These are phyloP conservation scores for Leucoraja ocellata DNA, from an alignment of 2,797 vertebrate genomes.

Conservation along the genomic window DNA sequence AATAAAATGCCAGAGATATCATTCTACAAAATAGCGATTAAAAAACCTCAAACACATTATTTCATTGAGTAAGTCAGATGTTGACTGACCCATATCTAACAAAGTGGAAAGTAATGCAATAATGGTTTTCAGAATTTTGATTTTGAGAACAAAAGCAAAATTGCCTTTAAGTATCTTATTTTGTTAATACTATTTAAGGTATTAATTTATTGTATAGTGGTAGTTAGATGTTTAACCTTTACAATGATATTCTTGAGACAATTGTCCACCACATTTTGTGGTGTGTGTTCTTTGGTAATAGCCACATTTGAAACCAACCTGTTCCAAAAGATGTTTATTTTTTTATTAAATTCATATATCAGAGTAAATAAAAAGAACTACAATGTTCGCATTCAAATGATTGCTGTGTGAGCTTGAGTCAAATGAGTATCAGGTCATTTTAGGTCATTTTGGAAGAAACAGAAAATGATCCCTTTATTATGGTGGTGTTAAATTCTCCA, in stretches of 20 bases:
- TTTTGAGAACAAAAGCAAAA: neutral
- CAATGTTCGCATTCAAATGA: neutral
- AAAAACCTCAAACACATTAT: neutral
- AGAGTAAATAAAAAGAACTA: neutral
- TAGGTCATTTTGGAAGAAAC: neutral
- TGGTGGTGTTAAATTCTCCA: constrained; percentile 14
- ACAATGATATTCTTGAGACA: neutral
- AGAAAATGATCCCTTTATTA: constrained; percentile 28
- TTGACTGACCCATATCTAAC: neutral
- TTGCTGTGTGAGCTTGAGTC: neutral
- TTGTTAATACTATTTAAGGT: neutral
- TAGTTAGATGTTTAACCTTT: neutral
- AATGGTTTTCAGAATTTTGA: neutral
- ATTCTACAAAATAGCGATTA: neutral
- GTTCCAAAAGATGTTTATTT: neutral
- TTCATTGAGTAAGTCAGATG: neutral
- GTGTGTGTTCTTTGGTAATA: neutral
- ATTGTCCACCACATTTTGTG: neutral
- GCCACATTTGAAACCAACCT: too few species aligned
- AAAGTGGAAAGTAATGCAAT: neutral
- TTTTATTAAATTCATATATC: neutral
- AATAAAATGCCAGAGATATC: neutral
- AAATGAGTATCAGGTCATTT: neutral
- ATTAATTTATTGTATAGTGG: too few species aligned
- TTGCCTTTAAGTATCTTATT: too few species aligned